Evolutionary conservation across 2,797 vertebrate genomes (phyloP).

Genomic region (Pangasius larnaudii): DNA sequence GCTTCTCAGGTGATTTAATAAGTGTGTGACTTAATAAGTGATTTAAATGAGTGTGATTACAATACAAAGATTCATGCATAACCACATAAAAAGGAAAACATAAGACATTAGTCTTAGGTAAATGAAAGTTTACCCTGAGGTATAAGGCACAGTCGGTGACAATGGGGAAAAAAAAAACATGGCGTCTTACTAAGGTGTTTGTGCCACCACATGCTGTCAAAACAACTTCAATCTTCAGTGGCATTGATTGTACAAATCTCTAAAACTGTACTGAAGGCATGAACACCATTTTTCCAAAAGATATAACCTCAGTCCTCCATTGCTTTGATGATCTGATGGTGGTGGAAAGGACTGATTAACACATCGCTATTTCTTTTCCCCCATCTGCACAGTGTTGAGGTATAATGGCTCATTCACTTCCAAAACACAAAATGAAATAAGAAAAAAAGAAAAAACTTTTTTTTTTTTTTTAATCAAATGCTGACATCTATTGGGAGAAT

Average conservation of each 20-base stretch:
- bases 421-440: not conserved
- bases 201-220: not conserved
- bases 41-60: not conserved
- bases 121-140: not conserved
- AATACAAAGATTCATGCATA: not conserved
- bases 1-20: not conserved
- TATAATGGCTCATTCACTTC: not conserved
- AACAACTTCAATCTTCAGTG: not conserved
- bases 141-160: conserved; percentile 4
- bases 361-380: not conserved
- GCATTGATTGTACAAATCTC: not conserved
- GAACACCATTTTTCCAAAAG: not conserved
- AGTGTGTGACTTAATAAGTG: not conserved
- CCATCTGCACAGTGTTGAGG: not conserved
- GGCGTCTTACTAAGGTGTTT: not conserved
- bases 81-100: conserved; percentile 50
- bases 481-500: conserved; percentile 30
- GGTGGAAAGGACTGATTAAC: not conserved
- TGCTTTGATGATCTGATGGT: not conserved
- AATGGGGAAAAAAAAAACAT: not conserved
- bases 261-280: not conserved
- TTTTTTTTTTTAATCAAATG: not conserved
- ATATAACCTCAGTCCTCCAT: not conserved
- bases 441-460: not conserved
- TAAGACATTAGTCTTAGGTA: not conserved